Evolutionary conservation across 2,113 vertebrate species (phyloP).

Genomic region (Vulpes lagopus): DNA sequence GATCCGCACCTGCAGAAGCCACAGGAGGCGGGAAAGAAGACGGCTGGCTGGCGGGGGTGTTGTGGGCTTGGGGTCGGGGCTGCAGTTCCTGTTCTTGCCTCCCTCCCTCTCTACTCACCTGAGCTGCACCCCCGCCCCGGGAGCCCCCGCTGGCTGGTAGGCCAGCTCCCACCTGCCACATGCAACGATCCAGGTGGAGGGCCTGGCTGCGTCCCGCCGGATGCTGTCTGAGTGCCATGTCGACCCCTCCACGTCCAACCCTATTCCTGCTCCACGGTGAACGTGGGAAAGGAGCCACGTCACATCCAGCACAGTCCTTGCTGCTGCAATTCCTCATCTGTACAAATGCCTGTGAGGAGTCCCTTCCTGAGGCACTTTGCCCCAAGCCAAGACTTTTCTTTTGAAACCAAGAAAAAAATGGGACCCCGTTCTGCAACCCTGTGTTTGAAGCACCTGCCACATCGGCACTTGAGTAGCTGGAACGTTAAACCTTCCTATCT

Average conservation of each 20-base stretch:
- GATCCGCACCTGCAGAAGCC: rapidly evolving
- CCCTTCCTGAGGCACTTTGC: not conserved
- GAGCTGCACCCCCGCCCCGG: rapidly evolving
- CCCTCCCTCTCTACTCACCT: too few species aligned
- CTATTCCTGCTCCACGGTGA: not conserved
- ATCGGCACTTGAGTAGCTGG: not conserved
- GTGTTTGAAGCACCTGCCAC: not conserved
- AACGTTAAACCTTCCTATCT: not conserved
- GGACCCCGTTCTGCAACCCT: not conserved
- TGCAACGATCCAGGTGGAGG: too few species aligned
- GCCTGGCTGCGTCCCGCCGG: too few species aligned
- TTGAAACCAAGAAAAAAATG: not conserved
- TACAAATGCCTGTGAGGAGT: not conserved
- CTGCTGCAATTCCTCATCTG: not conserved
- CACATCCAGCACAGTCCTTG: too few species aligned
- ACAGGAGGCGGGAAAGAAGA: rapidly evolving
- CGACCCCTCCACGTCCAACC: rapidly evolving
- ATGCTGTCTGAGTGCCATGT: not conserved
- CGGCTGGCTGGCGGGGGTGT: rapidly evolving
- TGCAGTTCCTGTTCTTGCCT: rapidly evolving
- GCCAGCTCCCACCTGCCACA: not conserved
- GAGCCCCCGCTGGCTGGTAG: not conserved
- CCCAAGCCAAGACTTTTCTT: not conserved
- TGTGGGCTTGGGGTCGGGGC: rapidly evolving
- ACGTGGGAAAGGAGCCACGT: rapidly evolving